A percentile compares a stretch with the other conserved stretches of the same genome.
Evolutionary conservation across 2,888 invertebrate species (phyloP).

Genomic region (Psylliodes chrysocephalus): DNA sequence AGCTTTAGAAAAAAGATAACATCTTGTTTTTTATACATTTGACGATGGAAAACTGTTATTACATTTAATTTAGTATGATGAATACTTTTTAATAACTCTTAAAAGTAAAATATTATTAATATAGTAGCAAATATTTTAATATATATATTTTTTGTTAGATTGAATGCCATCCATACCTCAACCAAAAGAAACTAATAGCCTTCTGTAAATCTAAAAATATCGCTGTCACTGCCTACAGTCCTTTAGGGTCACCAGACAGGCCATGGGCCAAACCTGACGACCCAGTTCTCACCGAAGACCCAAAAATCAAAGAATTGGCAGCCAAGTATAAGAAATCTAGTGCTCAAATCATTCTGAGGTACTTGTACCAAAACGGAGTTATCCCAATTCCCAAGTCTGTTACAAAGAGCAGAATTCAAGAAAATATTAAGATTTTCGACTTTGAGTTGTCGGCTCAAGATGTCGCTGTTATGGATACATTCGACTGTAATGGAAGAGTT

Average conservation of each 20-base stretch:
- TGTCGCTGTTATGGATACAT: conserved; percentile 71
- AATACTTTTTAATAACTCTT: no score
- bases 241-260: conserved; percentile 85
- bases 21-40: no score
- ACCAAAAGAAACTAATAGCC: conserved; percentile 74
- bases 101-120: no score
- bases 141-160: conserved; percentile 66
- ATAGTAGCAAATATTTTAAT: no score
- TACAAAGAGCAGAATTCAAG: conserved; percentile 72
- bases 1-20: no score
- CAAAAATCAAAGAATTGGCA: conserved; percentile 72
- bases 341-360: conserved; percentile 77
- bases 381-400: conserved; percentile 86
- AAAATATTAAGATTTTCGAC: conserved; percentile 78
- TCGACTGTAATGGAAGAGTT: conserved; percentile 72
- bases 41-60: no score
- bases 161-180: conserved; percentile 85
- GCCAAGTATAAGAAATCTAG: conserved; percentile 73
- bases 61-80: no score
- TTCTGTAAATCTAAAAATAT: conserved; percentile 76
- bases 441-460: conserved; percentile 77
- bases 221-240: conserved; percentile 83
- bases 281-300: conserved; percentile 77
- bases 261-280: conserved; percentile 84
- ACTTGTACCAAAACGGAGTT: conserved; percentile 72